Base-by-base conservation (phyloP, 2,888 invertebrate species). In the Drosophila histrio region DNA sequence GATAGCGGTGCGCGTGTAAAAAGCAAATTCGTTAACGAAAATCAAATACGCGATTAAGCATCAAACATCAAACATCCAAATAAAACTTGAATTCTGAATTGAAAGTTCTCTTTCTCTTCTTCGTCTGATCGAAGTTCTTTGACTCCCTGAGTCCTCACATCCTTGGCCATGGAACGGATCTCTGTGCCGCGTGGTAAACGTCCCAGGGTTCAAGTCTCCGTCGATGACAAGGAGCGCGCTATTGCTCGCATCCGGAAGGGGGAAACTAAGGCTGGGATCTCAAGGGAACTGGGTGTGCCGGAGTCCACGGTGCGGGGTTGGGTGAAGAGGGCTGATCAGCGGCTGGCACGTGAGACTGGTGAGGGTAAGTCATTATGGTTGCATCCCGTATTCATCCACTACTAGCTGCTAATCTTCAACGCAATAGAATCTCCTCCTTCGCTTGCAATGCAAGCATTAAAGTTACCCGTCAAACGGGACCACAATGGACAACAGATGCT, bases 291-390 rank as follows among this genome's bases (percentile, higher is more conserved):
- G 19, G 84, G 88, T 13, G 88, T 84, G 21, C 84, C 84, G 24
- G 84, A 84, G 67, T 84, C 84, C 4, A 84, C 84, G 6, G 84
- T 84, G 26, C 84, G 84, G 15, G 84, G 84, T 6, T 84, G 84
- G 84, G 84, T 84, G 7, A 84, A 84, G 59, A 64, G 84, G 0
- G 85, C 88, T 2, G 87, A 84, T 49, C 76, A 70, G 66, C 81
- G 84, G 15, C 21, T 73, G 15, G 69, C 72, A 0, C 82, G 76
- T n/a, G 78, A 75, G 11, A 22, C 65, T 0, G 3, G 11, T 1
- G 72, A 49, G 5, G 49, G 80, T 83, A 34, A 67, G 88, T 75
- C 21, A 17, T 0, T 9, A 1, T 11, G 2, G 4, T 1, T 11
- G 1, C 5, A 36, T 32, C 7, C 15, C n/a, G n/a, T n/a, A 34